Conservation (phyloP, 2,113 vertebrate genomes). For the Mormyrus lacerda region DNA sequence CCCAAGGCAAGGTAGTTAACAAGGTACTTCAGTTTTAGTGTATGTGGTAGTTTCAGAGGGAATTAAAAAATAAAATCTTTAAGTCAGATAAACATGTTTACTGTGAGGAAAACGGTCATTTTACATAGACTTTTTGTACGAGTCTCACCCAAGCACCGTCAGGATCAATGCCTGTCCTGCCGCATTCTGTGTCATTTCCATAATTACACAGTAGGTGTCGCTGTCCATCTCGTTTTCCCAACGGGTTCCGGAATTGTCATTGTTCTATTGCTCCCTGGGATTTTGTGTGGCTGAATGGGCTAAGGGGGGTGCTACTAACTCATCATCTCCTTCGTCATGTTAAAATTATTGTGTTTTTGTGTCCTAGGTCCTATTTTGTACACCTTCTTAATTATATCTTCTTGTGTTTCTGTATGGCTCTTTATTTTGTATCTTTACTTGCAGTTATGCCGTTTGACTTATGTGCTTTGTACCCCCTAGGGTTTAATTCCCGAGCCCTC, state of each 20-base stretch:
- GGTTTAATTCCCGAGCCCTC: background rate
- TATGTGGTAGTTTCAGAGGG: background rate
- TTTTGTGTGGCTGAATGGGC: background rate
- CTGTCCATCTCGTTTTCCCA: background rate
- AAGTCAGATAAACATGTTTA: background rate
- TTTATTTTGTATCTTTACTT: background rate
- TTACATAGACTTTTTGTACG: background rate
- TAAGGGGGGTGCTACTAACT: background rate
- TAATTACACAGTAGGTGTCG: background rate
- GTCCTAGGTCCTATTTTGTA: background rate
- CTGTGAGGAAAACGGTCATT: background rate
- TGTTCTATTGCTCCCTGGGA: background rate
- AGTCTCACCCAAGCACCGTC: background rate
- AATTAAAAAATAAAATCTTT: background rate
- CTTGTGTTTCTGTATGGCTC: background rate
- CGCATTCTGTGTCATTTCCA: background rate
- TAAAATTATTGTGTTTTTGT: background rate
- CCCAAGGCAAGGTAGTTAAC: background rate
- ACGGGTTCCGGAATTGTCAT: background rate
- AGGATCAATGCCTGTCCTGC: background rate
- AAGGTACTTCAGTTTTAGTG: background rate
- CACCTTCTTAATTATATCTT: background rate
- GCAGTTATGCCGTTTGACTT: background rate
- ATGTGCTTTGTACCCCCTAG: background rate
- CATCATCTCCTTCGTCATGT: background rate